A percentile compares a stretch with the other conserved stretches of the same genome.
These are phyloP conservation scores for Upupa epops DNA, from an alignment of 2,113 vertebrate genomes.

Conservation along the genomic window DNA sequence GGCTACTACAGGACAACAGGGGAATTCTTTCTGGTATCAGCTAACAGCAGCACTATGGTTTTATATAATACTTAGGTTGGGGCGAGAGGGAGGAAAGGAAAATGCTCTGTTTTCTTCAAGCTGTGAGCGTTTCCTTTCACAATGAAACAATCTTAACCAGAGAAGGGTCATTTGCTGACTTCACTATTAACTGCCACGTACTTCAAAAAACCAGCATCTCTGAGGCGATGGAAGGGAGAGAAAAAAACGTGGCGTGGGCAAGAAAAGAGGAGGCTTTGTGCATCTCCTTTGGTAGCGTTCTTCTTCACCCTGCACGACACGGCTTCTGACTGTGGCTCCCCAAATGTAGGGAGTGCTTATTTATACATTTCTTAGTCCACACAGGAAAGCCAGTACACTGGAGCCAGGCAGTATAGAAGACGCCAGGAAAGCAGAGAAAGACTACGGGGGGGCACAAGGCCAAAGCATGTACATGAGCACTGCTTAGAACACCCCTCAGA, in stretches of 20 bases:
- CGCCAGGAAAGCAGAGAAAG: not conserved
- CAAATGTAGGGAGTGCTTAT: accelerated
- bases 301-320: not conserved
- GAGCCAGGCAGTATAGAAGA: not conserved
- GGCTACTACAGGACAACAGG: slow-evolving; percentile 53
- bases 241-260: not conserved
- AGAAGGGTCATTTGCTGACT: slow-evolving; percentile 15
- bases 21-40: slow-evolving; percentile 62
- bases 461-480: not conserved
- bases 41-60: slow-evolving; percentile 51
- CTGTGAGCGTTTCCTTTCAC: slow-evolving; percentile 49
- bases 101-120: slow-evolving; percentile 55
- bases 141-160: slow-evolving; percentile 15
- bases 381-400: not conserved
- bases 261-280: slow-evolving; percentile 8
- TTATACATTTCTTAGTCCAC: accelerated
- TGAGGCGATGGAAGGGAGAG: not conserved
- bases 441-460: not conserved
- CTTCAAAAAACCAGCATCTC: not conserved
- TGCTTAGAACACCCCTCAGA: not conserved
- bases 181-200: not conserved
- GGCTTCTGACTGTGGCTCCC: not conserved
- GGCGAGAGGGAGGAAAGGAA: slow-evolving; percentile 29
- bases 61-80: slow-evolving; percentile 23
- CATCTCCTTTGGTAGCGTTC: not conserved